Conservation (phyloP, 2,113 vertebrate genomes). For the Caretta caretta region DNA sequence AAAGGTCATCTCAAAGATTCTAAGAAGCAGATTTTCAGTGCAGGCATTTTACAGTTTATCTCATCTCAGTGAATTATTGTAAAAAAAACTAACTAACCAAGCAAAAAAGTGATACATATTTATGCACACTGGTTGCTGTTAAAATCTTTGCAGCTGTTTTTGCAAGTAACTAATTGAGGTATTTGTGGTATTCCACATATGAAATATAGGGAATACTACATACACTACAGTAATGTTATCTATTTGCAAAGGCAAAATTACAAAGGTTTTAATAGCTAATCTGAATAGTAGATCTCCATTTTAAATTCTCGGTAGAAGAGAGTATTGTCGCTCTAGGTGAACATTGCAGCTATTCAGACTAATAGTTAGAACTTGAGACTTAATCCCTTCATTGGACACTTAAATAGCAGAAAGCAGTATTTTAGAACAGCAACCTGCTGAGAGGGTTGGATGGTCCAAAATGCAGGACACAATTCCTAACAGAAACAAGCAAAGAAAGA, state of each 20-base stretch:
- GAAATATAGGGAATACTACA: not conserved
- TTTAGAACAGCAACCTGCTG: not conserved
- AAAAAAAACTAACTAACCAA: not conserved
- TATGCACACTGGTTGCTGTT: not conserved
- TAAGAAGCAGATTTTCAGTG: not conserved
- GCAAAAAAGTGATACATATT: not conserved
- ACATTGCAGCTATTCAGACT: not conserved
- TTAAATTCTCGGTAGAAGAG: not conserved
- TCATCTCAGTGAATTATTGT: not conserved
- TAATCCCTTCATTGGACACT: not conserved
- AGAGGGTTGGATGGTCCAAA: not conserved
- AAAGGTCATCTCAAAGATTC: not conserved
- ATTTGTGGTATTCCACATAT: not conserved
- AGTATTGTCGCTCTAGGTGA: not conserved
- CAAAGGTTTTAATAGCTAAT: not conserved
- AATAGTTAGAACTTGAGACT: not conserved
- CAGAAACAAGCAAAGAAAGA: not conserved
- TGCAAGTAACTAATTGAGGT: not conserved
- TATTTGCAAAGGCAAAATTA: conserved; percentile 2
- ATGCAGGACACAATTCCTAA: not conserved
- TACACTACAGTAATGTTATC: not conserved
- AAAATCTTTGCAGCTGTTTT: not conserved
- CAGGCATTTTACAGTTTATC: not conserved
- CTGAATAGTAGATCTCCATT: too few relatives aligned
- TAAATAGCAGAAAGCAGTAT: not conserved